Evolutionary conservation across 2,797 vertebrate genomes (phyloP).

Genomic region (Oreortyx pictus): DNA sequence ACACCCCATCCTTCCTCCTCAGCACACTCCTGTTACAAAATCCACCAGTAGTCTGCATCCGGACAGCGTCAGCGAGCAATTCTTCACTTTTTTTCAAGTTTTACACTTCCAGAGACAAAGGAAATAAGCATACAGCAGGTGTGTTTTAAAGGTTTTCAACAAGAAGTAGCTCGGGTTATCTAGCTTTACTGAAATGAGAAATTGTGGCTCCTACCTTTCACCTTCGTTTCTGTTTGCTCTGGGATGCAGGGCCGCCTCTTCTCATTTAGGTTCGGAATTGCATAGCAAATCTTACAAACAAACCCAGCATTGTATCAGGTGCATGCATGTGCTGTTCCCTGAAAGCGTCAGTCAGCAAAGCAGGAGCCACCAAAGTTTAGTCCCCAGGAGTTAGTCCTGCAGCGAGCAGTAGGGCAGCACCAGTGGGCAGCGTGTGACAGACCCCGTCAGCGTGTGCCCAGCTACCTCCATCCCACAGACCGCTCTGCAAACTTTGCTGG

Average conservation of each 20-base stretch:
- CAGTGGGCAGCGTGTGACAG: background rate
- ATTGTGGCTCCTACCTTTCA: slow-evolving; percentile 72
- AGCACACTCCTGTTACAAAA: slow-evolving; percentile 4
- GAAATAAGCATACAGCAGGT: slow-evolving; percentile 17
- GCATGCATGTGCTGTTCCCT: background rate
- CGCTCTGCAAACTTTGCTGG: slow-evolving; percentile 45
- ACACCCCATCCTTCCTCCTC: slow-evolving; percentile 40
- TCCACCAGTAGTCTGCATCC: slow-evolving; percentile 5
- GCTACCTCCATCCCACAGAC: slow-evolving; percentile 46
- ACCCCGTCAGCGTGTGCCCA: background rate
- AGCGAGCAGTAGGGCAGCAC: slow-evolving; percentile 26
- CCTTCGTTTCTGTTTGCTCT: slow-evolving; percentile 58
- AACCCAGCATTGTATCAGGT: slow-evolving; percentile 54
- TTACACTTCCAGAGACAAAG: slow-evolving; percentile 38
- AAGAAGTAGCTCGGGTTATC: slow-evolving; percentile 33
- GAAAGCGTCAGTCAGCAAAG: slow-evolving; percentile 15
- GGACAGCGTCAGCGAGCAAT: slow-evolving; percentile 3
- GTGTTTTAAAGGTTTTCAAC: slow-evolving; percentile 21
- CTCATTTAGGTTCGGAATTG: slow-evolving; percentile 67
- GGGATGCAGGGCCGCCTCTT: slow-evolving; percentile 39
- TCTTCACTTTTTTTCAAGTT: slow-evolving; percentile 49
- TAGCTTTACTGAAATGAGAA: slow-evolving; percentile 45
- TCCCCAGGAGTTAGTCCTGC: slow-evolving; percentile 36
- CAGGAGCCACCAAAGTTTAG: background rate
- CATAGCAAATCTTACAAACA: slow-evolving; percentile 68